Percentiles rank a stretch among this genome's conserved stretches.
phyloP scores from a whole-genome alignment of 2,797 vertebrate genomes.

The Eutrigla gurnardus region DNA sequence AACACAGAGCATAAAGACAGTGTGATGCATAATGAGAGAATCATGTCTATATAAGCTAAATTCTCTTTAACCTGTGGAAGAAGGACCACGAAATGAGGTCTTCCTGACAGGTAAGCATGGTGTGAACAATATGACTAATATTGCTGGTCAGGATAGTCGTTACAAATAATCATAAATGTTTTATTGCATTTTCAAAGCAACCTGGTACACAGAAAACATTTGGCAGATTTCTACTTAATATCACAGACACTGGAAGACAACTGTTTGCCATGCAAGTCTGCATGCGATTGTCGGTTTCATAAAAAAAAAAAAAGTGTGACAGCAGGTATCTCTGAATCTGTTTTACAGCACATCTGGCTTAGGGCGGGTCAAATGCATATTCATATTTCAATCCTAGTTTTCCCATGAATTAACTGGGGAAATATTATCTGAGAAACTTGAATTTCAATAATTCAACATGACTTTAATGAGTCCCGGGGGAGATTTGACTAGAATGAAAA shows the following conservation, averaged over 20 bases:
- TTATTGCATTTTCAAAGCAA: slow-evolving; percentile 26
- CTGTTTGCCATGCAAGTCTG: slow-evolving; percentile 59
- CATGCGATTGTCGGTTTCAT: slow-evolving; percentile 43
- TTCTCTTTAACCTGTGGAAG: slow-evolving; percentile 74
- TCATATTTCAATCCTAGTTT: slow-evolving; percentile 37
- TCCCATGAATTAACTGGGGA: slow-evolving; percentile 10
- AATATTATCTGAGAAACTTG: slow-evolving; percentile 29
- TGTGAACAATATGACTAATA: slow-evolving; percentile 30
- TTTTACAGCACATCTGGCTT: slow-evolving; percentile 69
- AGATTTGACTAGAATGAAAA: neutral
- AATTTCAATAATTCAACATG: slow-evolving; percentile 23
- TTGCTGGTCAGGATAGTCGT: neutral
- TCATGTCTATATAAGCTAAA: neutral
- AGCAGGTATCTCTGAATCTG: slow-evolving; percentile 71
- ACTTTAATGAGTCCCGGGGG: slow-evolving; percentile 23
- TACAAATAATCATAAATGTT: slow-evolving; percentile 12
- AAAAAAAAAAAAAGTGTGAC: slow-evolving; percentile 47
- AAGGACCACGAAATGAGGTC: slow-evolving; percentile 12
- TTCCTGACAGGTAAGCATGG: slow-evolving; percentile 18
- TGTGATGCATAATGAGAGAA: neutral
- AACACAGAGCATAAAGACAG: neutral
- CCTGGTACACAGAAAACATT: slow-evolving; percentile 24
- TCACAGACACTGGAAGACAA: slow-evolving; percentile 34
- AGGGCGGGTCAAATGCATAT: slow-evolving; percentile 49
- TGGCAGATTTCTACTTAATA: slow-evolving; percentile 44